Percentiles rank a stretch among this genome's conserved stretches.
phyloP scores from a whole-genome alignment of 2,113 vertebrate genomes.

The Australoheros scitulus region DNA sequence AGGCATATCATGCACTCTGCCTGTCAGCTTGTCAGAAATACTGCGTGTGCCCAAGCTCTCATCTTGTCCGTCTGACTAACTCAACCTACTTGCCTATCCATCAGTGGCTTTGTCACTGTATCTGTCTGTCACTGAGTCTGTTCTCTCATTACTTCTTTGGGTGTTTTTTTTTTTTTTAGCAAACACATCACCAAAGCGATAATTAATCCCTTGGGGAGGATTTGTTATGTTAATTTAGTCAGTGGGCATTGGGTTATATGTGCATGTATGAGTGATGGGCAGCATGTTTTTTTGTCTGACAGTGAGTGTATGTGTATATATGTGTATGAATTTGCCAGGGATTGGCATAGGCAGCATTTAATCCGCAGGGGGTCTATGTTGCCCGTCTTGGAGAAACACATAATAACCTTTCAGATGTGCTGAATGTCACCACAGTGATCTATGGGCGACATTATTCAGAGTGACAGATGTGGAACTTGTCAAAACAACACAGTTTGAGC shows the following conservation, averaged over 20 bases:
- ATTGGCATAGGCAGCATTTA: slow-evolving; percentile 32
- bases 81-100: slow-evolving; percentile 58
- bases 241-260: slow-evolving; percentile 15
- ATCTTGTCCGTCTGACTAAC: slow-evolving; percentile 45
- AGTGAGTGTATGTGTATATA: neutral
- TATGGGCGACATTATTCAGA: slow-evolving; percentile 48
- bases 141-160: slow-evolving; percentile 1
- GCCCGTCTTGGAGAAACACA: slow-evolving; percentile 52
- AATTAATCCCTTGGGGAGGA: slow-evolving; percentile 23
- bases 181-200: slow-evolving; percentile 26
- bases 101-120: slow-evolving; percentile 42
- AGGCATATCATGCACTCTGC: slow-evolving; percentile 51
- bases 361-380: slow-evolving; percentile 38
- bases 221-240: slow-evolving; percentile 55
- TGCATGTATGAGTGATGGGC: slow-evolving; percentile 9
- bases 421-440: slow-evolving; percentile 63
- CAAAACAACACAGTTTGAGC: slow-evolving; percentile 45
- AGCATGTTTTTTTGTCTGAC: slow-evolving; percentile 18
- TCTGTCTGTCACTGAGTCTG: slow-evolving; percentile 18
- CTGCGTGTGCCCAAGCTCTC: slow-evolving; percentile 22
- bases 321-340: slow-evolving; percentile 23
- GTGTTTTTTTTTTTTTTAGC: slow-evolving; percentile 8
- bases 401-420: slow-evolving; percentile 66
- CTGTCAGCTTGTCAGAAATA: slow-evolving; percentile 64
- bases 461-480: slow-evolving; percentile 66